phyloP scores from a whole-genome alignment of 2,888 invertebrate genomes.

The Philhelius pedissequus region DNA sequence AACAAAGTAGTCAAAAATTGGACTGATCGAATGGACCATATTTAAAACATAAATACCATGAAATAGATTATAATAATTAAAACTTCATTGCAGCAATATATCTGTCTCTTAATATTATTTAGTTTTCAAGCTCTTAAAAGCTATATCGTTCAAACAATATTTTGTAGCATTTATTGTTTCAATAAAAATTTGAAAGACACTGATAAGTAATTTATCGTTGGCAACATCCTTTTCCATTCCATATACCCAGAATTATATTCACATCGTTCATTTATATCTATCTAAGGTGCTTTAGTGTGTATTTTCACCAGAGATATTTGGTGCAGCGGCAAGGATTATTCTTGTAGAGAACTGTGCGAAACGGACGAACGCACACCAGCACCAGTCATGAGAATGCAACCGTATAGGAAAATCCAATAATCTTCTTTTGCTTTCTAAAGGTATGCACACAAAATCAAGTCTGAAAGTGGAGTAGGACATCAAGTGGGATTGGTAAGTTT shows the following conservation, averaged over 20 bases:
- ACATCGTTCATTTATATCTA: not conserved
- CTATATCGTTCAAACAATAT: too few species aligned
- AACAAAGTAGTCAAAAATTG: too few species aligned
- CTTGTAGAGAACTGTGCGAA: not conserved
- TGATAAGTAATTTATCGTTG: too few species aligned
- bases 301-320: not conserved
- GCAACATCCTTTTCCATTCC: not conserved
- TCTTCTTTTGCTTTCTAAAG: slow-evolving; percentile 38
- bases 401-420: slow-evolving; percentile 49
- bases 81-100: too few species aligned
- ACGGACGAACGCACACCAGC: not conserved
- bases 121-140: too few species aligned
- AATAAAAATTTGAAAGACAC: too few species aligned
- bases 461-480: not conserved
- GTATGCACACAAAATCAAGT: not conserved
- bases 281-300: not conserved
- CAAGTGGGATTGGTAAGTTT: not conserved
- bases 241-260: slow-evolving; percentile 12
- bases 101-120: too few species aligned
- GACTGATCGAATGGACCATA: too few species aligned
- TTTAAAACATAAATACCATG: too few species aligned
- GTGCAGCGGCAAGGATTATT: slow-evolving; percentile 8
- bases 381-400: not conserved
- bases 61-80: too few species aligned
- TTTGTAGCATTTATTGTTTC: too few species aligned